A percentile compares a stretch with the other conserved stretches of the same genome.
phyloP scores from a whole-genome alignment of 2,797 vertebrate genomes.

The Manis pentadactyla region DNA sequence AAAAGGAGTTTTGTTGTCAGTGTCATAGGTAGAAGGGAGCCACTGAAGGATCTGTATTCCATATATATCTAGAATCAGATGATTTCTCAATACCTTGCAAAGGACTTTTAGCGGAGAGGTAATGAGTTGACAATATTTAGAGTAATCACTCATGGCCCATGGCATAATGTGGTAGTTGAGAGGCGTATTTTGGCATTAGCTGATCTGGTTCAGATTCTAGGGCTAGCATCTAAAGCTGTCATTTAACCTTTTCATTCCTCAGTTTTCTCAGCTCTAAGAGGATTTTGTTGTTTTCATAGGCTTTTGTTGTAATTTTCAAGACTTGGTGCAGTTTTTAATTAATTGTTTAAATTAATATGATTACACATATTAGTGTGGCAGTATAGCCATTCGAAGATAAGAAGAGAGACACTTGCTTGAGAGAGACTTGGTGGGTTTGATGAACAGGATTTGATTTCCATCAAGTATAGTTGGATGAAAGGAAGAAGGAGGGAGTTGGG shows the following conservation, averaged over 20 bases:
- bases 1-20: background rate
- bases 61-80: background rate
- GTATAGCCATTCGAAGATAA: fast-evolving
- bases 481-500: background rate
- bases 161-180: background rate
- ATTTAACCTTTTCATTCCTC: background rate
- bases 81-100: background rate
- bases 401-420: background rate
- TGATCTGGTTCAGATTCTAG: background rate
- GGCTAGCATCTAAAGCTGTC: background rate
- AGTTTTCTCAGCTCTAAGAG: background rate
- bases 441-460: background rate
- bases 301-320: background rate
- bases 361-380: background rate
- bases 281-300: background rate
- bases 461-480: background rate
- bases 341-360: background rate
- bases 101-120: background rate
- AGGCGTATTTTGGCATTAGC: background rate
- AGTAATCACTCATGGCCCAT: fast-evolving
- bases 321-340: background rate
- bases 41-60: background rate
- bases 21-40: background rate
- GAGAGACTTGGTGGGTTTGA: background rate
- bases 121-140: background rate